Evolutionary conservation across 2,888 invertebrate species (phyloP), one percentile per base, ranked within the genome.

Genomic region (Prostheceraeus crozeri): DNA sequence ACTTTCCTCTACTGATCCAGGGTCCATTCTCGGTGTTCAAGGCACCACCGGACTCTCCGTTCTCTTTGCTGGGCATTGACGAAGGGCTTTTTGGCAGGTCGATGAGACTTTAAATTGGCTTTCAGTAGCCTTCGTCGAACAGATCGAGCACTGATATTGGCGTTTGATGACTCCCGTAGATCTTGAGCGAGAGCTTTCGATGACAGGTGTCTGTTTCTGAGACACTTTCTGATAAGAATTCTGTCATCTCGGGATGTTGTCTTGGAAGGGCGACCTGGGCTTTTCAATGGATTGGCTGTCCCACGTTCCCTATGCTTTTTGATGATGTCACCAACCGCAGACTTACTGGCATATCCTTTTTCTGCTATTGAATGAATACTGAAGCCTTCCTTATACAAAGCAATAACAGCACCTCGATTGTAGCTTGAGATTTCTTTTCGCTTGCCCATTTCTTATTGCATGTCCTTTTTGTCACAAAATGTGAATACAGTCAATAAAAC

Each of bases 211-310:
- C 45, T 40, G 21, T 40, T 40, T 14, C 19, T 23, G 21, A 40
- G 45, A 19, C 45, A 40, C n/a, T 40, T 40, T 40, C 45, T 14
- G 14, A 40, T 23, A 14, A 40, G 45, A 40, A 40, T 14, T 14
- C 45, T 6, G 45, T 40, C 45, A 40, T 40, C 45, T 14, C 45
- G 45, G 19, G 14, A 14, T 14, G 45, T 40, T 14, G 45, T 40
- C 45, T 40, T 40, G 21, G 45, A 19, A 40, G 45, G 45, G 45
- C 45, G 45, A 40, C 45, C 45, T 14, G 45, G 45, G 21, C 45
- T 40, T 40, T 40, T 40, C 19, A 40, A 40, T 23, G 45, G 45
- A 40, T 40, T 40, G 21, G 19, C 19, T 40, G 45, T 40, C 19
- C 45, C 45, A 14, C 45, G 14, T 14, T 40, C 45, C 6, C 19